These are phyloP conservation scores for Cyanoderma ruficeps DNA, from an alignment of 2,113 vertebrate species.

Conservation along the genomic window DNA sequence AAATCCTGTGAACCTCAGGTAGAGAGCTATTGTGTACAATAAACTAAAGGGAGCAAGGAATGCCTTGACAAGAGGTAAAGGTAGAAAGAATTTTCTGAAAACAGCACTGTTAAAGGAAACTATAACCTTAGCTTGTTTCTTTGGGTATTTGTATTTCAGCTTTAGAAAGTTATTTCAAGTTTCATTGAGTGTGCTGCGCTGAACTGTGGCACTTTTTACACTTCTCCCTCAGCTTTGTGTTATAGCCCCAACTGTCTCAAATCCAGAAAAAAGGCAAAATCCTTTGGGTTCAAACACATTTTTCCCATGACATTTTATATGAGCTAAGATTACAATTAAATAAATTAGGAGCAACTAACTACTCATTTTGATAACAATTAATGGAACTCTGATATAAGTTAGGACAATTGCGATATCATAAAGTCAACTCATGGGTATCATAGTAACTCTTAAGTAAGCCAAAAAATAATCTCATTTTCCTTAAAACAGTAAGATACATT, in stretches of 20 bases:
- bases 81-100: background rate
- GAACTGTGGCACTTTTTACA: background rate
- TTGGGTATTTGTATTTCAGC: background rate
- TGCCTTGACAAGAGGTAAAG: background rate
- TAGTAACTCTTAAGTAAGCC: background rate
- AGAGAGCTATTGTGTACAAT: background rate
- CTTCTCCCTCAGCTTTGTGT: background rate
- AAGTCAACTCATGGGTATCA: background rate
- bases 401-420: background rate
- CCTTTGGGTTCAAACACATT: background rate
- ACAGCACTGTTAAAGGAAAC: background rate
- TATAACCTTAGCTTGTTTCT: background rate
- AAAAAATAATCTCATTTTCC: background rate
- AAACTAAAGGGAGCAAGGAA: background rate
- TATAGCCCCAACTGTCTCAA: background rate
- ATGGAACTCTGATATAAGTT: background rate
- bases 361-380: background rate
- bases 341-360: background rate
- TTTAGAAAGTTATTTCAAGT: background rate
- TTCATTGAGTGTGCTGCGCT: background rate
- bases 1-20: background rate
- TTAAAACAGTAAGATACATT: background rate
- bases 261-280: background rate
- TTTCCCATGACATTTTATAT: background rate
- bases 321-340: background rate